These are phyloP conservation scores for Halesus radiatus DNA, from an alignment of 1,140 invertebrate genomes.

Conservation along the genomic window DNA sequence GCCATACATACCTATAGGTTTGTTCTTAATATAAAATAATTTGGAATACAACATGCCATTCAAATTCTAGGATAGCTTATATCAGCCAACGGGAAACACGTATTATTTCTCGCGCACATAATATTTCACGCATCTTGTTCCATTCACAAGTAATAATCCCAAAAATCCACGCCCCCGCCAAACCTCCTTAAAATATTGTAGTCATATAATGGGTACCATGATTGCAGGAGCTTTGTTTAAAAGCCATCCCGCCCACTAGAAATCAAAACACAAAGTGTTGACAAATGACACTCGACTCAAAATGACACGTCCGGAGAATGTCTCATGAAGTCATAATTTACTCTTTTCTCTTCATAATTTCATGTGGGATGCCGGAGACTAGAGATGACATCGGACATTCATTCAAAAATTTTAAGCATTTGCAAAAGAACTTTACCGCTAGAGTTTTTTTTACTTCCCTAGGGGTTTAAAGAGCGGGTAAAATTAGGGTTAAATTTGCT, in stretches of 20 bases:
- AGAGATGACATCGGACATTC: neutral
- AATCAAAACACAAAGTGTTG: conserved; percentile 14
- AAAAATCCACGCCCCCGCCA: conserved; percentile 14
- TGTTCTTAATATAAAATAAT: no score
- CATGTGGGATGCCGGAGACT: neutral
- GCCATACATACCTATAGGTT: no score
- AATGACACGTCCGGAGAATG: conserved; percentile 27
- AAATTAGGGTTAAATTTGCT: neutral
- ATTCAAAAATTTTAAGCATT: neutral
- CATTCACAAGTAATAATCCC: conserved; percentile 18
- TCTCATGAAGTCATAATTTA: conserved; percentile 1
- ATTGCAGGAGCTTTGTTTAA: conserved; percentile 12
- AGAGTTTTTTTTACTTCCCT: neutral
- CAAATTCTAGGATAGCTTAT: neutral
- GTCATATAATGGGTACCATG: neutral
- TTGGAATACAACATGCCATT: neutral
- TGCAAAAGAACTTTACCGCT: neutral
- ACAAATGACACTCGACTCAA: conserved; percentile 38
- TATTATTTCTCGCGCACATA: neutral
- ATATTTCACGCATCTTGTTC: neutral
- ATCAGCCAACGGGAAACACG: neutral
- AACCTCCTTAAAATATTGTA: neutral
- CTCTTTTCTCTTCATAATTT: neutral
- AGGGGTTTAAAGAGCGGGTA: neutral
- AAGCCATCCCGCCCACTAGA: neutral